phyloP scores from a whole-genome alignment of 2,888 invertebrate species.

The Mythimna impura region DNA sequence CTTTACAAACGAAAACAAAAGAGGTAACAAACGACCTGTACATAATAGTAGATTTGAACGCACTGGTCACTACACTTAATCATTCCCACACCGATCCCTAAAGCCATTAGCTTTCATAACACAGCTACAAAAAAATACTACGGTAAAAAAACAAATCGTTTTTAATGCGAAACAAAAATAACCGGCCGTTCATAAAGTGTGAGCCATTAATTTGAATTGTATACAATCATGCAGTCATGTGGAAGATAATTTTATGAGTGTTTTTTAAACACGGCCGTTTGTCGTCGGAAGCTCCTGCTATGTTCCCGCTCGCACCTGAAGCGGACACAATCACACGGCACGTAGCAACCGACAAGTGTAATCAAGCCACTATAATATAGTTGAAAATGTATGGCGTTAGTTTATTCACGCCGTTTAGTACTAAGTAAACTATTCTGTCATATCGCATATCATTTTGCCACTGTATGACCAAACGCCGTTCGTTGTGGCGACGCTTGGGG shows the following conservation, averaged over 20 bases:
- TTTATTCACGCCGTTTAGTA: conserved; percentile 1
- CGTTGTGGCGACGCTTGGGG: too few species aligned
- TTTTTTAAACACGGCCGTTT: conserved; percentile 57
- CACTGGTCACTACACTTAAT: conserved; percentile 34
- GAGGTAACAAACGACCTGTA: neutral
- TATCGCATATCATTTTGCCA: neutral
- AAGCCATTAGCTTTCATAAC: conserved; percentile 60
- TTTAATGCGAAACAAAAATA: conserved; percentile 79
- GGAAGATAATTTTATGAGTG: conserved; percentile 71
- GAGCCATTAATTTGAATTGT: conserved; percentile 79
- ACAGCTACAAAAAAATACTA: conserved; percentile 49
- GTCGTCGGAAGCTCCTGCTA: conserved; percentile 43
- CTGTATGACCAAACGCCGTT: too few species aligned
- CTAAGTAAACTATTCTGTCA: neutral
- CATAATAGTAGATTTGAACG: neutral
- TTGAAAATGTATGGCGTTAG: neutral
- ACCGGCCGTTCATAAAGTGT: conserved; percentile 74
- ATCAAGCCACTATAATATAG: neutral
- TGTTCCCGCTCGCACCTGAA: conserved; percentile 40
- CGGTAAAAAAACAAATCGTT: conserved; percentile 71
- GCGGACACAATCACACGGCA: neutral
- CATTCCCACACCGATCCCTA: conserved; percentile 39
- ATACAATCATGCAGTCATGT: conserved; percentile 72
- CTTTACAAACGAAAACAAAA: conserved; percentile 1
- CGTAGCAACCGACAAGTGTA: conserved; percentile 13